A percentile compares a stretch with the other conserved stretches of the same genome.
Evolutionary conservation across 2,888 invertebrate species (phyloP).

Genomic region (Melinaea menophilus): DNA sequence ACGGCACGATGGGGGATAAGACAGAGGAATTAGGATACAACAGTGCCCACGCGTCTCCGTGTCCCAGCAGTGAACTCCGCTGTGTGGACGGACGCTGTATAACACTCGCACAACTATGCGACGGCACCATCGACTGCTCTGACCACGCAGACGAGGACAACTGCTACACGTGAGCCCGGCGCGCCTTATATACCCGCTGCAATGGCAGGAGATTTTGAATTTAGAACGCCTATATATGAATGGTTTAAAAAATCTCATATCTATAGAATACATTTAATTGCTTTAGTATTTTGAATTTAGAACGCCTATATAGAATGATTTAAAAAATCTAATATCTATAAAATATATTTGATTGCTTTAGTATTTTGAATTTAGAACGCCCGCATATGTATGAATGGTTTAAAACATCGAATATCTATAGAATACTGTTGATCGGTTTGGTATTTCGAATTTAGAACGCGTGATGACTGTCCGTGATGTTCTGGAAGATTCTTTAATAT

Average conservation of each 20-base stretch:
- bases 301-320: neutral
- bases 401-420: too few species aligned
- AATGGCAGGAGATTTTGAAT: neutral
- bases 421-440: too few species aligned
- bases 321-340: too few species aligned
- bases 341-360: too few species aligned
- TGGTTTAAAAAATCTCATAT: too few species aligned
- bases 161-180: slow-evolving; percentile 71
- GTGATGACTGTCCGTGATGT: too few species aligned
- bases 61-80: slow-evolving; percentile 75
- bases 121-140: slow-evolving; percentile 78
- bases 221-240: neutral
- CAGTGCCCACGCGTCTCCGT: slow-evolving; percentile 68
- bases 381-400: too few species aligned
- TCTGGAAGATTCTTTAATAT: too few species aligned
- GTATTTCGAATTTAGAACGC: too few species aligned
- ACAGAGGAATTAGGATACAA: slow-evolving; percentile 36
- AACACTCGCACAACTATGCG: slow-evolving; percentile 80
- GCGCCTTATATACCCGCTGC: neutral
- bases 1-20: slow-evolving; percentile 39
- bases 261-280: too few species aligned
- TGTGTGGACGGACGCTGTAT: slow-evolving; percentile 82
- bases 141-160: slow-evolving; percentile 82
- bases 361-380: neutral
- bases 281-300: neutral